A percentile compares a stretch with the other conserved stretches of the same genome.
Conservation (phyloP, 2,888 invertebrate genomes). For the Acanthopleura granulata region DNA sequence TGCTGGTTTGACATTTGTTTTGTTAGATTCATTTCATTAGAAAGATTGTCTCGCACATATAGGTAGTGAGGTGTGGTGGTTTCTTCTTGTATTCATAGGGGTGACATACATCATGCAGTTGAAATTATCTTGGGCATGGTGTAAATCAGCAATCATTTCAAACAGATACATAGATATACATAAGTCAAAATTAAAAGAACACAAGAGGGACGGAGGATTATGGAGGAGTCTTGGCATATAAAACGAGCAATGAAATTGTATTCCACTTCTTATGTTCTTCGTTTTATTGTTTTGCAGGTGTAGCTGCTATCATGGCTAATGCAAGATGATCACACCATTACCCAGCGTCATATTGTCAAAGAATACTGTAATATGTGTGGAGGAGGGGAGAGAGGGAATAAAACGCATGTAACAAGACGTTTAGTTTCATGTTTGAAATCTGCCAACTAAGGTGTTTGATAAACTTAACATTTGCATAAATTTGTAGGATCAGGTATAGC, state of each 20-base stretch:
- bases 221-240: neutral
- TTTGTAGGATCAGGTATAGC: too few relatives aligned
- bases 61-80: too few relatives aligned
- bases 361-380: too few relatives aligned
- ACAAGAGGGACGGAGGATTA: neutral
- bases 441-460: too few relatives aligned
- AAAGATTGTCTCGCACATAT: too few relatives aligned
- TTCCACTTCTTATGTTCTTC: neutral
- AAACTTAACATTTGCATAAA: too few relatives aligned
- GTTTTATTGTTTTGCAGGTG: conserved; percentile 1
- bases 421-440: too few relatives aligned
- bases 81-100: too few relatives aligned
- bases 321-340: neutral
- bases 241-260: neutral
- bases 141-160: neutral
- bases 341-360: neutral
- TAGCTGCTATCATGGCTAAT: conserved; percentile 16
- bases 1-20: too few relatives aligned
- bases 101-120: neutral
- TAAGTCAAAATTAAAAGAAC: neutral
- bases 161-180: neutral
- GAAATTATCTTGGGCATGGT: neutral
- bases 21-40: too few relatives aligned
- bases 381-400: too few relatives aligned
- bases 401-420: too few relatives aligned